phyloP scores from a whole-genome alignment of 2,113 vertebrate species.

The Callithrix jacchus region DNA sequence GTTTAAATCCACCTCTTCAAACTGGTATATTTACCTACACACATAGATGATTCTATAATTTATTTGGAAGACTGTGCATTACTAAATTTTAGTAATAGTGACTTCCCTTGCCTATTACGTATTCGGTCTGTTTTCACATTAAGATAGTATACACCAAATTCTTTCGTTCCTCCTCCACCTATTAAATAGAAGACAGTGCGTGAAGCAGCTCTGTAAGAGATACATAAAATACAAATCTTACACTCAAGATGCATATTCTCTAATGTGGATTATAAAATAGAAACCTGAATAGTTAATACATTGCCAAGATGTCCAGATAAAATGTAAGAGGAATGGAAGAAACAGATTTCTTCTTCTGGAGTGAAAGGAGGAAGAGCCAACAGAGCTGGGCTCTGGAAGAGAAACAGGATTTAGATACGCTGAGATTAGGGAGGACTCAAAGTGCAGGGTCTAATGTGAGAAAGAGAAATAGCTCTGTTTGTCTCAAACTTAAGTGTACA shows the following conservation, averaged over 20 bases:
- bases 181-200: neutral
- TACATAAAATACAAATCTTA: neutral
- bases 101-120: neutral
- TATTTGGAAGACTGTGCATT: constrained; percentile 9
- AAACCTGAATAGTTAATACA: neutral
- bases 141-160: neutral
- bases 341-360: neutral
- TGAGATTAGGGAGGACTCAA: neutral
- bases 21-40: neutral
- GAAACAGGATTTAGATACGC: neutral
- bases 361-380: neutral
- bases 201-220: neutral
- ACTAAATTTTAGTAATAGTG: neutral
- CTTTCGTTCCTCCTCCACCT: neutral
- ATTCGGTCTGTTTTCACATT: neutral
- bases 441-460: neutral
- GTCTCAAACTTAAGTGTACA: neutral
- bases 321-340: neutral
- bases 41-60: neutral
- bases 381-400: neutral
- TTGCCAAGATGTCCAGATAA: neutral
- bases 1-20: neutral
- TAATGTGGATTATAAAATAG: neutral
- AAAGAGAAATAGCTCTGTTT: neutral
- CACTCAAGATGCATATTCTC: neutral